Evolutionary conservation across 2,797 vertebrate genomes (phyloP).

Genomic region (Strix occidentalis): DNA sequence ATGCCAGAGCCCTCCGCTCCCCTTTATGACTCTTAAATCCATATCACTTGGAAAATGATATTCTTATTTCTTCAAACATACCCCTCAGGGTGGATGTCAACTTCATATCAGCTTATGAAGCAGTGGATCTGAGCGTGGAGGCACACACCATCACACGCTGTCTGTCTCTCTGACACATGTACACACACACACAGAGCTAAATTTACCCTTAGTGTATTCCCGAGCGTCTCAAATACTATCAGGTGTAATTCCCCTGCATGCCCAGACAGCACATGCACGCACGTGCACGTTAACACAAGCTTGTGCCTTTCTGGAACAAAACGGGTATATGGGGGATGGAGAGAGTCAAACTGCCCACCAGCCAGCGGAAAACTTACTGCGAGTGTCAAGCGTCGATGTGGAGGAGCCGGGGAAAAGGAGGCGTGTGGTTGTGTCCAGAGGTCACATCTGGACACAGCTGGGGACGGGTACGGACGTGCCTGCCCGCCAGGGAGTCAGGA

Average conservation of each 20-base stretch:
- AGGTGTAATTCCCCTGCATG: neutral
- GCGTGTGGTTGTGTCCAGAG: neutral
- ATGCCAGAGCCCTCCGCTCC: neutral
- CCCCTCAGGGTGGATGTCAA: neutral
- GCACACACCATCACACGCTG: neutral
- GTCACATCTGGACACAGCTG: neutral
- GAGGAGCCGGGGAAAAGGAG: neutral
- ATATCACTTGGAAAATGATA: neutral
- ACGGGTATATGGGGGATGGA: accelerated
- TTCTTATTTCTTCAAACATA: neutral
- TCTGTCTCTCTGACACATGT: neutral
- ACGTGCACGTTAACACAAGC: neutral
- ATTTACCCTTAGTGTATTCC: neutral
- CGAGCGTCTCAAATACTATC: neutral
- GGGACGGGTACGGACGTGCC: neutral
- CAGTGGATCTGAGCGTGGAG: neutral
- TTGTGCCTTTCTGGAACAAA: neutral
- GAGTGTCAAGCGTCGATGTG: neutral
- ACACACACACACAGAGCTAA: neutral
- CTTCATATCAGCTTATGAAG: neutral
- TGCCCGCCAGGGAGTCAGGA: neutral
- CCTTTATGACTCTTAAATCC: neutral
- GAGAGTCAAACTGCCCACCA: neutral
- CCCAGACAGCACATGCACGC: neutral
- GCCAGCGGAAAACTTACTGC: neutral